phyloP scores from a whole-genome alignment of 1,140 invertebrate species.

The Metaphire vulgaris region DNA sequence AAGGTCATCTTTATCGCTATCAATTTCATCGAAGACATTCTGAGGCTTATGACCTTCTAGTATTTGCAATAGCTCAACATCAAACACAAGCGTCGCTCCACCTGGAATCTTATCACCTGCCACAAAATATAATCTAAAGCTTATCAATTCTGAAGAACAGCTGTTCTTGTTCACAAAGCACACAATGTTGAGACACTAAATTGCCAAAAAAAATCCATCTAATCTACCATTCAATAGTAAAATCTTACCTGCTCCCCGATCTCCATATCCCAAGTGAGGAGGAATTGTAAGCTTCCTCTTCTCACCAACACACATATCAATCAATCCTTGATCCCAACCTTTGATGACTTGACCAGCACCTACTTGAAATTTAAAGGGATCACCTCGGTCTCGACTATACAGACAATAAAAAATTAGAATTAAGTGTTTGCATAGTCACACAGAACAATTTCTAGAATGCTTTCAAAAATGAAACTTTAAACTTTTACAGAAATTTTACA shows the following conservation, averaged over 20 bases:
- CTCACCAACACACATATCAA: conserved; percentile 90
- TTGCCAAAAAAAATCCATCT: too few relatives aligned
- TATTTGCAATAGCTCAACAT: conserved; percentile 85
- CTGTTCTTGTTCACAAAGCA: too few relatives aligned
- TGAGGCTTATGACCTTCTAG: conserved; percentile 75
- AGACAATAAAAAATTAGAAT: conserved; percentile 32
- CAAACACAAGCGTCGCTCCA: conserved; percentile 74
- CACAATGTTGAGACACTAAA: too few relatives aligned
- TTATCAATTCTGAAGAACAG: too few relatives aligned
- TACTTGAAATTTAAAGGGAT: conserved; percentile 44
- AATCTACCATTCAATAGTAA: too few relatives aligned
- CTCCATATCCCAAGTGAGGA: conserved; percentile 79
- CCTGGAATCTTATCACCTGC: conserved; percentile 73
- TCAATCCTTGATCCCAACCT: conserved; percentile 86
- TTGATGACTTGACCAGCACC: conserved; percentile 79
- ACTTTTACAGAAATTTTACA: too few relatives aligned
- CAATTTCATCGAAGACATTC: conserved; percentile 97
- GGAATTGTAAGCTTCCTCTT: conserved; percentile 84
- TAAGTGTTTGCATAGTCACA: too few relatives aligned
- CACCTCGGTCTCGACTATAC: conserved; percentile 58
- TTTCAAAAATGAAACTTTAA: too few relatives aligned
- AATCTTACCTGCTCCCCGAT: conserved; percentile 48
- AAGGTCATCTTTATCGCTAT: conserved; percentile 77
- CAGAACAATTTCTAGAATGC: too few relatives aligned
- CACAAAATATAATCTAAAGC: too few relatives aligned